Evolutionary conservation across 1,140 invertebrate species (phyloP), one percentile per base, ranked within the genome.

Genomic region (Magallana angulata): DNA sequence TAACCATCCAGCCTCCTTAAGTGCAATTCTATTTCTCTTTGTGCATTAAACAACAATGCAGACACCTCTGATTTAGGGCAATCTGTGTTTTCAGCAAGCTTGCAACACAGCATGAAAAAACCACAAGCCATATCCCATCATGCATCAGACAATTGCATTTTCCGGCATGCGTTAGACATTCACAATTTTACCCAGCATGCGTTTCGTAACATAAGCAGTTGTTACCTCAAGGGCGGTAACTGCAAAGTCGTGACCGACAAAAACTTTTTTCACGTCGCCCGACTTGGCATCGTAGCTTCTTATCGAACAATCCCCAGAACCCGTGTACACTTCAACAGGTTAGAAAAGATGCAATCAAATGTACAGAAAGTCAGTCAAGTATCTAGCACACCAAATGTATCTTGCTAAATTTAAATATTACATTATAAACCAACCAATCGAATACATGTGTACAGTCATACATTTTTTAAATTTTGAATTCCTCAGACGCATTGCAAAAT

Each of bases 241-340:
- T 62, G 94, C 92, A 7, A 91, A 92, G 57, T 91, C 87, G 87
- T 96, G 95, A 7, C 95, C 95, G 71, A 89, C 88, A 90, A 95
- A 95, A 1, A 88, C 89, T 56, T 94, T 88, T 90, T 93, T 94
- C 24, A 96, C 56, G 16, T 92, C 90, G 56, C 94, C 95, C 12
- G 95, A 95, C 91, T 95, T 96, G 3, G 95, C 92, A 89, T 96
- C 95, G 90, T 93, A 96, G 81, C 95, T 94, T 85, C 95, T 87
- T 1, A 91, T 93, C 1, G 88, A 85, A 7, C 90, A 85, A 89
- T 95, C 95, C 0, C 94, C 95, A 90, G 94, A 94, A 1, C 94
- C 95, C 8, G 95, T 96, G 86, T 93, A 96, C n/a, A 96, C 96
- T 96, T 76, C 24, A 76, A 76, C 11, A 76, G 68, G 24, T 30